Conservation (phyloP, 2,113 vertebrate species). For the Neodon shergylaensis region DNA sequence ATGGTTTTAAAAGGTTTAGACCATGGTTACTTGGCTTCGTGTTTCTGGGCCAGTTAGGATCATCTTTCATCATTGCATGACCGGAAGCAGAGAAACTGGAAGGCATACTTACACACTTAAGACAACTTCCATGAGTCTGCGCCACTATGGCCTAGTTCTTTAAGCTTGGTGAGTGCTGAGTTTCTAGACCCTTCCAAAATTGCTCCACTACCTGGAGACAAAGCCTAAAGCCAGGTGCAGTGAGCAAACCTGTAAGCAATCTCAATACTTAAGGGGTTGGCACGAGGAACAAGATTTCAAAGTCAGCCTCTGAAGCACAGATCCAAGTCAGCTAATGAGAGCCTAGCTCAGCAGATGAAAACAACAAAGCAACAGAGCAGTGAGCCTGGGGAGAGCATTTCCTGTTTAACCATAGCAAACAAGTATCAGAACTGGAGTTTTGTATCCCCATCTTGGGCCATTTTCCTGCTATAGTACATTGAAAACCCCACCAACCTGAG, state of each 20-base stretch:
- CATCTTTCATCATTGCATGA: background rate
- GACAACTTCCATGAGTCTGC: background rate
- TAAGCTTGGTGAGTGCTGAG: background rate
- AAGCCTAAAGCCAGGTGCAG: background rate
- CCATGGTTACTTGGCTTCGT: background rate
- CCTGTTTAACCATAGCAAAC: background rate
- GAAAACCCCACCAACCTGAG: slow-evolving; percentile 7
- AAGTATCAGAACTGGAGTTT: background rate
- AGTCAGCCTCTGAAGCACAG: background rate
- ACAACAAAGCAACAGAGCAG: background rate
- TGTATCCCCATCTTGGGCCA: background rate
- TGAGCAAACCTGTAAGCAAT: background rate
- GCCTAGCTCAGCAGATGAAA: background rate
- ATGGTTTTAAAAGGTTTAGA: background rate
- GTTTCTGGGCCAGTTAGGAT: background rate
- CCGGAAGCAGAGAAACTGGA: background rate
- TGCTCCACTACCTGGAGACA: background rate
- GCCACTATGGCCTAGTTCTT: background rate
- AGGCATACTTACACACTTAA: background rate
- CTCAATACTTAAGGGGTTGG: background rate
- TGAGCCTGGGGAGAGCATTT: background rate
- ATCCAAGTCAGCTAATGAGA: background rate
- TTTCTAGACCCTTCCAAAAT: background rate
- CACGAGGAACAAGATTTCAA: background rate
- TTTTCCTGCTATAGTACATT: background rate